These are phyloP conservation scores for Tyrannus savana DNA, from an alignment of 2,113 vertebrate species.

Conservation along the genomic window DNA sequence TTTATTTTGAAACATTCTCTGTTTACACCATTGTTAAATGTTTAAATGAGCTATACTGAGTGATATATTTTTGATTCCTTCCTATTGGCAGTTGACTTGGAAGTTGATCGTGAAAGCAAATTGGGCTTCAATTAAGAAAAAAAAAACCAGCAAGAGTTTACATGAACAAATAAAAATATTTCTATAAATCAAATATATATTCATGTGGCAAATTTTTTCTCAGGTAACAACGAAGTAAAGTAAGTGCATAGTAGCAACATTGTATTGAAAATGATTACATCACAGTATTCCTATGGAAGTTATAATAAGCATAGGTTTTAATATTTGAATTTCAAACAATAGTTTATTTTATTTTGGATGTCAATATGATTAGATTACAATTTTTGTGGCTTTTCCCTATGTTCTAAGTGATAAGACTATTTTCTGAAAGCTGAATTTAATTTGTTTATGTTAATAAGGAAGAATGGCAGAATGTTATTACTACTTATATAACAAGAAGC, in stretches of 20 bases:
- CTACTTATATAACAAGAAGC: background rate
- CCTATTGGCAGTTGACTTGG: background rate
- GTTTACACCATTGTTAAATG: background rate
- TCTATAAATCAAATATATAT: background rate
- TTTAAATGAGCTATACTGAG: background rate
- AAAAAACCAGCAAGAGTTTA: background rate
- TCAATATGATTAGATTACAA: background rate
- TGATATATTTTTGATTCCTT: background rate
- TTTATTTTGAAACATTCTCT: background rate
- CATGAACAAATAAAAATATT: background rate
- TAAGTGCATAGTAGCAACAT: background rate
- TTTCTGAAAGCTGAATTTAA: constrained; percentile 28
- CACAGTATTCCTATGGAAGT: background rate
- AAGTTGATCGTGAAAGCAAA: background rate
- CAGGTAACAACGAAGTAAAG: background rate
- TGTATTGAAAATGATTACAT: background rate
- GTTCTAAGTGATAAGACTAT: background rate
- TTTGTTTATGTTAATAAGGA: constrained; percentile 31
- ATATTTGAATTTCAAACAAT: background rate
- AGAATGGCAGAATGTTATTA: background rate
- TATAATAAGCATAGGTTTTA: background rate
- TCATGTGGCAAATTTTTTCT: background rate
- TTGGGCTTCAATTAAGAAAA: background rate
- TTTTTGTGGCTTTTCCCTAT: background rate
- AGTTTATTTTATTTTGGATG: background rate